Conservation (phyloP, 1,140 invertebrate species). For the Scaptomyza pallida region DNA sequence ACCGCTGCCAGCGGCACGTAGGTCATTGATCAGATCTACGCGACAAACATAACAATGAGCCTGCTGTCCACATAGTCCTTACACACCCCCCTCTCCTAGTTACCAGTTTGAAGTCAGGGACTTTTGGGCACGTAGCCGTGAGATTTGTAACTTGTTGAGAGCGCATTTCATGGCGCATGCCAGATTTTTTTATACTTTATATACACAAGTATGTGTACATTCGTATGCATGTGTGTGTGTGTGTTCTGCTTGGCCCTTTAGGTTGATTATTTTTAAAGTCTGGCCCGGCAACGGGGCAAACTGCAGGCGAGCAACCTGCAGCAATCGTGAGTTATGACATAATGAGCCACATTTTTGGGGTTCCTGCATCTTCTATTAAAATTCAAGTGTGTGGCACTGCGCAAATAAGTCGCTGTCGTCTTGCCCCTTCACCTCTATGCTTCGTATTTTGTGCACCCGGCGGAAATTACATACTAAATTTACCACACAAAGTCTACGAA, state of each 20-base stretch:
- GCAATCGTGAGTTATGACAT: conserved; percentile 64
- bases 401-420: conserved; percentile 30
- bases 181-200: conserved; percentile 33
- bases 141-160: conserved; percentile 80
- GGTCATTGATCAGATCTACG: conserved; percentile 81
- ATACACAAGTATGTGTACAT: not conserved
- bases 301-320: conserved; percentile 44
- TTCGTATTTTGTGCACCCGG: conserved; percentile 8
- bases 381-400: conserved; percentile 62
- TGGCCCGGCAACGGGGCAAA: conserved; percentile 32
- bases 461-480: conserved; percentile 52
- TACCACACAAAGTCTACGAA: conserved; percentile 48
- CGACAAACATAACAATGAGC: conserved; percentile 76
- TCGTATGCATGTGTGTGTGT: not conserved
- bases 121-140: conserved; percentile 58
- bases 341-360: conserved; percentile 37
- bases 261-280: conserved; percentile 65
- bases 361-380: conserved; percentile 66
- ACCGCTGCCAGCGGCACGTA: conserved; percentile 54
- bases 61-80: not conserved
- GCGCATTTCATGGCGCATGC: conserved; percentile 24
- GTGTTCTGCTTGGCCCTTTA: conserved; percentile 6
- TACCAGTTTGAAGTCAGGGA: conserved; percentile 3
- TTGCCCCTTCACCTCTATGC: too few species aligned
- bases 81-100: not conserved